Evolutionary conservation across 2,888 invertebrate genomes (phyloP), one percentile per base, ranked within the genome.

Genomic region (Agonum fuliginosum): DNA sequence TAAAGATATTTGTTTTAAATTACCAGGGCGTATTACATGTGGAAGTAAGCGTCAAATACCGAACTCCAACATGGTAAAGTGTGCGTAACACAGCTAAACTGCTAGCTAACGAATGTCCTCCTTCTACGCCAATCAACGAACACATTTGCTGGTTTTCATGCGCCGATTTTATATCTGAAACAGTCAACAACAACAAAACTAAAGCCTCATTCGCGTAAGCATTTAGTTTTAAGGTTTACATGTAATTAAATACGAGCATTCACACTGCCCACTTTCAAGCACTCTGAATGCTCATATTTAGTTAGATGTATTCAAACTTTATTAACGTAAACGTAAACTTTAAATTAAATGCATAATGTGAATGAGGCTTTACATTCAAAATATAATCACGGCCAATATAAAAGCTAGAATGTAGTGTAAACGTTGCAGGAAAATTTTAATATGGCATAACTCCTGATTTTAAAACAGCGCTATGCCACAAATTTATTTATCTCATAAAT

Each of bases 11-110:
- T 46, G 17, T 46, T 12, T 17, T 3, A 4, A 12, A 87, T 86
- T 86, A 91, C 94, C 94, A 94, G 2, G 94, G 94, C 0, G 94
- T 94, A 86, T 94, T 93, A 84, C 94, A 95, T 72, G 92, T 93
- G 74, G 94, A 94, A 0, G 94, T 94, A 20, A 94, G 88, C 2
- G 94, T 94, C 84, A 95, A 89, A 86, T 94, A 94, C 48, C 95
- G 88, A 37, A 93, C 94, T 3, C 94, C 95, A n/a, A 94, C 90
- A 81, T 93, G 92, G 86, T 93, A 93, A 81, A 94, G 88, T 48
- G 93, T 92, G 80, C 95, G 87, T 78, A 95, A 88, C 41, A 93
- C 92, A 3, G 92, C 93, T 78, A 94, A 88, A 79, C 93, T 94
- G 78, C 93, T 93, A 67, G 93, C 93, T 78, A 95, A 91, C 3